phyloP scores from a whole-genome alignment of 2,888 invertebrate genomes.

The Congeria kusceri region DNA sequence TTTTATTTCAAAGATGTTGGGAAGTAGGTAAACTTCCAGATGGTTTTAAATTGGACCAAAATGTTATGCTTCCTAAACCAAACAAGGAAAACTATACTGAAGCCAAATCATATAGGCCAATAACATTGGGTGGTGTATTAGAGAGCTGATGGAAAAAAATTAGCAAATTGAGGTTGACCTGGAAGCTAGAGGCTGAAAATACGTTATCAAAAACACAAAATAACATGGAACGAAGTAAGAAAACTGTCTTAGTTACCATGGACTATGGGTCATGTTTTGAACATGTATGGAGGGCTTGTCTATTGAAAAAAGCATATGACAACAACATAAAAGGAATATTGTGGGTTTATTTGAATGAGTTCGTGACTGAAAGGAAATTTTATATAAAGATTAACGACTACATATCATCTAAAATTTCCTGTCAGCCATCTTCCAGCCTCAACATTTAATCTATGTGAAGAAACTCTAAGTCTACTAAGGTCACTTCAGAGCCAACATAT shows the following conservation, averaged over 20 bases:
- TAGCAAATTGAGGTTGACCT: not conserved
- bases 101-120: conserved; percentile 12
- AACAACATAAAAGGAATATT: too few species aligned
- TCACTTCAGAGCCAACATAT: too few species aligned
- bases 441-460: too few species aligned
- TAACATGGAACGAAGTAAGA: too few species aligned
- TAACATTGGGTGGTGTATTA: conserved; percentile 18
- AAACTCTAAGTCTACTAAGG: too few species aligned
- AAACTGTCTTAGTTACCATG: too few species aligned
- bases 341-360: not conserved
- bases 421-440: too few species aligned
- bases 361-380: conserved; percentile 4
- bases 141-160: conserved; percentile 16
- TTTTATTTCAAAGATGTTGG: conserved; percentile 15
- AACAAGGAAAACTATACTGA: conserved; percentile 12
- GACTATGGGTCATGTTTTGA: too few species aligned
- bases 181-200: conserved; percentile 6
- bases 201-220: too few species aligned
- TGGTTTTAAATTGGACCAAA: conserved; percentile 12
- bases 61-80: not conserved
- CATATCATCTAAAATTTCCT: not conserved
- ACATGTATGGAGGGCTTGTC: too few species aligned
- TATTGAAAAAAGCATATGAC: too few species aligned
- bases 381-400: conserved; percentile 7
- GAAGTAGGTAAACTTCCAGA: not conserved